Evolutionary conservation across 1,140 invertebrate genomes (phyloP).

Genomic region (Schlechtendalia chinensis): DNA sequence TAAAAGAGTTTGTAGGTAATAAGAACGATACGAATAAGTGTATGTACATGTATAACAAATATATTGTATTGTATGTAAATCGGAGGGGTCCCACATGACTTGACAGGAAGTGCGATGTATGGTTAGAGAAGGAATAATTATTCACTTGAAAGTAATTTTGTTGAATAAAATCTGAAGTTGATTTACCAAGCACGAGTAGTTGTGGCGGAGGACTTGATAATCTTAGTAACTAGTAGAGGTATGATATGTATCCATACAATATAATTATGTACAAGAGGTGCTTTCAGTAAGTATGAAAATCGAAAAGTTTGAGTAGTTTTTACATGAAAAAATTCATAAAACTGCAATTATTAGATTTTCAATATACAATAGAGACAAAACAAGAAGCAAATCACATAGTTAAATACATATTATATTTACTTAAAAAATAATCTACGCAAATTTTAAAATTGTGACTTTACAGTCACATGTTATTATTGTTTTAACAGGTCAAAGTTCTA

Average conservation of each 20-base stretch:
- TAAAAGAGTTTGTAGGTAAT: not conserved
- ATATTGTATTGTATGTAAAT: not conserved
- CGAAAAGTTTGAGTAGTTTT: not conserved
- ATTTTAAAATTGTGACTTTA: too few relatives aligned
- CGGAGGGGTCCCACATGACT: conserved; percentile 1
- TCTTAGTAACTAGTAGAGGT: not conserved
- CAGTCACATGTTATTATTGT: too few relatives aligned
- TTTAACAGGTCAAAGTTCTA: too few relatives aligned
- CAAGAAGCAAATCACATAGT: not conserved
- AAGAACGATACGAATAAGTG: conserved; percentile 10
- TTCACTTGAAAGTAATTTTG: conserved; percentile 34
- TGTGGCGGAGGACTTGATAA: not conserved
- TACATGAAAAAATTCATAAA: not conserved
- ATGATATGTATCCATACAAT: not conserved
- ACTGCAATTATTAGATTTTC: not conserved
- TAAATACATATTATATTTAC: not conserved
- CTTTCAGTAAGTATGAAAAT: not conserved
- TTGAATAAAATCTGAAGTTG: conserved; percentile 30
- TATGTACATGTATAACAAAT: not conserved
- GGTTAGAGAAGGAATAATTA: conserved; percentile 14
- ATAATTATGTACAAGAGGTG: not conserved
- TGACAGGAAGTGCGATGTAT: conserved; percentile 11
- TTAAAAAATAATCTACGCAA: not conserved
- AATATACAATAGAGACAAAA: not conserved
- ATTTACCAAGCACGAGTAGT: not conserved